phyloP scores from a whole-genome alignment of 2,888 invertebrate species.

The Neuroscelio doddi region DNA sequence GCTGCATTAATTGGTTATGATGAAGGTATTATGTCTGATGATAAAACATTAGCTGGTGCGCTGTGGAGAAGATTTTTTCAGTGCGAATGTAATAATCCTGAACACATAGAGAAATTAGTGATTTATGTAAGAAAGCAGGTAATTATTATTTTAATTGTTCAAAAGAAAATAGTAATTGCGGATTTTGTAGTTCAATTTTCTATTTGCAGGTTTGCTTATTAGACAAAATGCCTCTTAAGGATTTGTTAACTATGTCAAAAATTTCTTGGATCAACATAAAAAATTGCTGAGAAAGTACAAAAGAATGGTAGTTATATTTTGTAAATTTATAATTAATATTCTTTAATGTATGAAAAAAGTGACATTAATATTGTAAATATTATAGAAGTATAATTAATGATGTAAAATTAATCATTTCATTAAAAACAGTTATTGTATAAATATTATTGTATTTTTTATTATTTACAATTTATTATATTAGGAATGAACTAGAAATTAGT shows the following conservation, averaged over 20 bases:
- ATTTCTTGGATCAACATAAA: constrained; percentile 1
- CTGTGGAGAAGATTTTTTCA: constrained; percentile 89
- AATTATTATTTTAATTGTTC: constrained; percentile 11
- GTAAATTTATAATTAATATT: too few relatives aligned
- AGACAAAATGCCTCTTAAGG: constrained; percentile 12
- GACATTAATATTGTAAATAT: too few relatives aligned
- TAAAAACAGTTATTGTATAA: too few relatives aligned
- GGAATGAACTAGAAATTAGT: too few relatives aligned
- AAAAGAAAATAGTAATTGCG: background rate
- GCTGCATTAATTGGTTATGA: constrained; percentile 89
- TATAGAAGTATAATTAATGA: too few relatives aligned
- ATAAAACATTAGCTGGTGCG: constrained; percentile 84
- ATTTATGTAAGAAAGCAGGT: constrained; percentile 86
- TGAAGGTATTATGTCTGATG: constrained; percentile 86
- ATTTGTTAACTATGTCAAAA: constrained; percentile 2
- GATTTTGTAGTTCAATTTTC: background rate
- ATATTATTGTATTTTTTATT: too few relatives aligned
- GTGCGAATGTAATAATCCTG: constrained; percentile 77
- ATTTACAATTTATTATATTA: too few relatives aligned
- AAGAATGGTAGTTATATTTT: too few relatives aligned
- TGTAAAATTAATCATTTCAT: too few relatives aligned
- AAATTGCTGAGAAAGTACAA: background rate
- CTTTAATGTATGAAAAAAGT: too few relatives aligned
- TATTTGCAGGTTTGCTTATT: constrained; percentile 16
- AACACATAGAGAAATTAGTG: constrained; percentile 80